Evolutionary conservation across 2,888 invertebrate genomes (phyloP), one percentile per base, ranked within the genome.

Genomic region (Cryptocephalus moraei): DNA sequence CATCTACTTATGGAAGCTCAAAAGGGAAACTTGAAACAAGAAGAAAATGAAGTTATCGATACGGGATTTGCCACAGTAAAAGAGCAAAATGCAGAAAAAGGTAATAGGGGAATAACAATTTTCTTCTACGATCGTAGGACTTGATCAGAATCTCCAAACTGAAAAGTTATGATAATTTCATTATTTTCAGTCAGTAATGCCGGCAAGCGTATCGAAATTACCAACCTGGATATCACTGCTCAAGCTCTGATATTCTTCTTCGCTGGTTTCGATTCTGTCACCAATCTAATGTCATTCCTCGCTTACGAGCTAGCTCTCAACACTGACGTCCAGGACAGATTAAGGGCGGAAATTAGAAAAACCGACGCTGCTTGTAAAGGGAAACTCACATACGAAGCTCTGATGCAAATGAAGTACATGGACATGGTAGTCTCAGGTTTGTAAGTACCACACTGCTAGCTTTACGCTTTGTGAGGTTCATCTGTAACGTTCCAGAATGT

Each of bases 351-450:
- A 22, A 22, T 22, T 22, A 22, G 6, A 22, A 6, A 22, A 22
- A 22, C 22, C 22, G 22, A 22, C 6, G 22, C 22, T 22, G 6
- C 22, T 22, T 22, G 22, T 6, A 6, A 6, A 22, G 22, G 22
- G 22, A 22, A 22, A 22, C 22, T 22, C 22, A 22, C 22, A 4
- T 22, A 22, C 22, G 56, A 72, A 8, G 66, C 64, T 2, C 57
- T 73, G 1, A 66, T 69, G 4, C 70, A 68, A 32, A 73, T 78
- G 64, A 69, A 71, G 39, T 78, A 76, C 52, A 55, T 80, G 58
- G 76, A 78, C 44, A 76, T 75, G 22, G 22, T 22, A 22, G 22
- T 22, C 6, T 22, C 22, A 4, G 22, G 22, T 22, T 22, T 22
- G 22, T 67, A 73, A 0, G 40, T 56, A 4, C 54, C 53, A 44